phyloP scores from a whole-genome alignment of 2,113 vertebrate species.

The Chloropsis hardwickii region DNA sequence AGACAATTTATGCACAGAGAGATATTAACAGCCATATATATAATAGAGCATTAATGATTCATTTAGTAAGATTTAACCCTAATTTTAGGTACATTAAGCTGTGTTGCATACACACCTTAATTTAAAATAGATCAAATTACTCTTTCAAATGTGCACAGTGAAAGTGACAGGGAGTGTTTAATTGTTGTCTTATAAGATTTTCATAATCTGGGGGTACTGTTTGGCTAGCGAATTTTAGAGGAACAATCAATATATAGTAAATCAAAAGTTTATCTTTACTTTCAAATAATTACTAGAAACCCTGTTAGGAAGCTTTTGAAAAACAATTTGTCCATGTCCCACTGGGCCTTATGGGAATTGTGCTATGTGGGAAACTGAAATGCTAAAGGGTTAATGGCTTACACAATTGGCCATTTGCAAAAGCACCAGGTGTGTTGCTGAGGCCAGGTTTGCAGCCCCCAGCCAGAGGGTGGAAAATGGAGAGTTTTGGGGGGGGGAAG shows the following conservation, averaged over 20 bases:
- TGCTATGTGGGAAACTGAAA: not conserved
- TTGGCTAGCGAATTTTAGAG: not conserved
- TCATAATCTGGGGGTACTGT: not conserved
- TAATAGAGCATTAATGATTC: constrained; percentile 9
- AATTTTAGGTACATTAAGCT: not conserved
- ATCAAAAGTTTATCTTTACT: not conserved
- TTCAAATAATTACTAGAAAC: not conserved
- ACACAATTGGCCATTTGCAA: not conserved
- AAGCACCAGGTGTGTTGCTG: not conserved
- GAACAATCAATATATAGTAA: not conserved
- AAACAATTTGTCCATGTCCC: constrained; percentile 22
- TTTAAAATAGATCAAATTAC: constrained; percentile 11
- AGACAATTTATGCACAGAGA: not conserved
- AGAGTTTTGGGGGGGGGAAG: no score
- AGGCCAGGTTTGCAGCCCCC: not conserved
- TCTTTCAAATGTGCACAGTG: not conserved
- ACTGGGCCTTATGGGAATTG: not conserved
- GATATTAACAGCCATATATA: not conserved
- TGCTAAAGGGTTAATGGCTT: not conserved
- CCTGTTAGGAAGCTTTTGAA: constrained; percentile 49
- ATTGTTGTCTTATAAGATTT: not conserved
- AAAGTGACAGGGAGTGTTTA: not conserved
- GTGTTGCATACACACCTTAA: not conserved
- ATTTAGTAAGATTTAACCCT: not conserved
- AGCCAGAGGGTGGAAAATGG: accelerated